These are phyloP conservation scores for Pollenia angustigena DNA, from an alignment of 2,888 invertebrate genomes.

Conservation along the genomic window DNA sequence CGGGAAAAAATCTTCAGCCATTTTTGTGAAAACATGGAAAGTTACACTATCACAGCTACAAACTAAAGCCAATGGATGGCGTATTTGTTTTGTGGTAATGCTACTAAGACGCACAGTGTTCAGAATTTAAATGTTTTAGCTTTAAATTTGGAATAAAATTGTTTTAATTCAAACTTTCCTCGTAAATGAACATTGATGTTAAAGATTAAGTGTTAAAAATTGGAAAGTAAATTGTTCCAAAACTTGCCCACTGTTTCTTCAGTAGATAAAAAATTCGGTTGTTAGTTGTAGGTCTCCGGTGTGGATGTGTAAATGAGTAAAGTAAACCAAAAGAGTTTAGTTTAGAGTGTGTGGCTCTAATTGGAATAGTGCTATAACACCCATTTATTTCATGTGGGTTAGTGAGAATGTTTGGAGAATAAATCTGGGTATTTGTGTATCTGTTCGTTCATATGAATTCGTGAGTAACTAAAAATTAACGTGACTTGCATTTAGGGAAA, in stretches of 20 bases:
- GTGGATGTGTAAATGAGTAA: not conserved
- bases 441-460: not conserved
- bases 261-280: not conserved
- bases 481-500: conserved; percentile 72
- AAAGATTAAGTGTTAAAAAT: too few relatives aligned
- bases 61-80: conserved; percentile 32
- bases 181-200: too few relatives aligned
- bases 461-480: conserved; percentile 66
- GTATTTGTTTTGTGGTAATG: conserved; percentile 17
- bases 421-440: conserved; percentile 1
- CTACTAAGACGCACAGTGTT: not conserved
- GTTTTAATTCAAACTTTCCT: too few relatives aligned
- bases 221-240: not conserved
- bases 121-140: too few relatives aligned
- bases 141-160: too few relatives aligned
- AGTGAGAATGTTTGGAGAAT: conserved; percentile 12
- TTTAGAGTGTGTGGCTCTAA: not conserved
- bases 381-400: conserved; percentile 26
- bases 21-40: conserved; percentile 30
- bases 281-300: not conserved
- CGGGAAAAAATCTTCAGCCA: conserved; percentile 1
- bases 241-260: not conserved
- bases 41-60: conserved; percentile 15
- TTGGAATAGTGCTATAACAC: conserved; percentile 7
- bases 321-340: not conserved